Base-by-base conservation (phyloP, 2,113 vertebrate species). In the Chlorodrepanis virens region DNA sequence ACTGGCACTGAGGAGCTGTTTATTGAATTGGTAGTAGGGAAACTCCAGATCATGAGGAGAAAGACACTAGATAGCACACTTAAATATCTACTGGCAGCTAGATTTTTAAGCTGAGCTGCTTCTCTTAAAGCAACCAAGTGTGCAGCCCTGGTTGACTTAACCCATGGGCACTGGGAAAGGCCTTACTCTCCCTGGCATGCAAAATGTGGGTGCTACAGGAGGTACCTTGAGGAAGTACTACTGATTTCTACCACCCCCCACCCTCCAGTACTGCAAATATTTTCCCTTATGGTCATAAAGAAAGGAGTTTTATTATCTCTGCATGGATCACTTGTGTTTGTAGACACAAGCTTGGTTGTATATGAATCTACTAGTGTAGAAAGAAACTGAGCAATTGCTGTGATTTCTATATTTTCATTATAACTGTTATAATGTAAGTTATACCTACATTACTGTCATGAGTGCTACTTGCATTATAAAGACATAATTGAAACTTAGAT, bases 131-230 rank as follows among this genome's bases (percentile, higher is more conserved):
- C 37, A 52, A 52, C 31, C 47, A 40, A 39, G 11, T n/a, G 24
- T 40, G 35, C 44, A 64, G 35, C 15, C 8, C 37, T 67, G 65
- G 8, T 20, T 75, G 61, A 7, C 31, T 89, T 84, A 49, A 53
- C 14, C 25, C 1, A 0, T 10, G 25, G 50, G 49, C 14, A 7
- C 29, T 81, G 44, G 56, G 35, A 56, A 49, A 28, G 45, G 10
- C 31, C 17, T 69, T 72, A 10, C 14, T 65, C 20, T 40, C 67
- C n/a, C 29, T 31, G 25, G 27, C 5, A 9, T 12, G 40, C 22
- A 59, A 24, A 63, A 33, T 0, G 0, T 18, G 9, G 0, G 0
- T 39, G 28, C 25, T 44, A 0, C 72, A 56, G 50, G 29, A 40
- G 6, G 20, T 57, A 5, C 50, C 45, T 40, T 56, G 24, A 79